Evolutionary conservation across 2,113 vertebrate genomes (phyloP), one percentile per base, ranked within the genome.

Genomic region (Potamarius usumacintae): DNA sequence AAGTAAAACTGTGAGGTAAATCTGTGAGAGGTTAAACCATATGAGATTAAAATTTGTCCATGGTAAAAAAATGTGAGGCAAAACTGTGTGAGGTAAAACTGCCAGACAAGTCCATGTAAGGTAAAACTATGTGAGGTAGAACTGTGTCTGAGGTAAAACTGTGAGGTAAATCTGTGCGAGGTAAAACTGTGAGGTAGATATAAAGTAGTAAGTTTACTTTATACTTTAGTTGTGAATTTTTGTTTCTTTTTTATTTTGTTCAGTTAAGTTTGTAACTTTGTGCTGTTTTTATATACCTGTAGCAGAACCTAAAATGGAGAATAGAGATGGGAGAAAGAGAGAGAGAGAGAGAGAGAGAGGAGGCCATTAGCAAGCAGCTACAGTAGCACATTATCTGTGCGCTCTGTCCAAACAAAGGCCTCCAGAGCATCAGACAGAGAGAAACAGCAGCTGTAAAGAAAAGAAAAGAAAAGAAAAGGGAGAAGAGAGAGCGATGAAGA

Each of bases 381-480:
- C 89, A 84, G 93, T 92, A 89, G 94, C 90, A 90, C 87, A 94
- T 95, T 96, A 96, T 95, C 93, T 93, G 89, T 27, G 15, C 48
- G 9, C 90, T 89, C 84, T 86, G 90, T 89, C 88, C 93, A 92
- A 95, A 96, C 94, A 96, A 96, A 96, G 93, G 89, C 93, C 95
- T 92, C 92, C 91, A 94, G 93, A 94, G 86, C 57, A 52, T 52
- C 69, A n/a, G 85, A 87, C 67, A 30, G 58, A 74, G 76, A 86
- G 85, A 80, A 90, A 83, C 74, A 55, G 30, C 11, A 22, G 15
- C 57, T 52, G 42, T 4, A 42, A 42, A 42, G 42, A 4, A 42
- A 42, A 42, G 42, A 42, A 78, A 82, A 71, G 71, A 65, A 85
- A 55, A 65, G 81, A 79, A 77, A 53, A 76, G n/a, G 27, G 72